phyloP scores from a whole-genome alignment of 2,888 invertebrate species.

The Lysandra coridon region DNA sequence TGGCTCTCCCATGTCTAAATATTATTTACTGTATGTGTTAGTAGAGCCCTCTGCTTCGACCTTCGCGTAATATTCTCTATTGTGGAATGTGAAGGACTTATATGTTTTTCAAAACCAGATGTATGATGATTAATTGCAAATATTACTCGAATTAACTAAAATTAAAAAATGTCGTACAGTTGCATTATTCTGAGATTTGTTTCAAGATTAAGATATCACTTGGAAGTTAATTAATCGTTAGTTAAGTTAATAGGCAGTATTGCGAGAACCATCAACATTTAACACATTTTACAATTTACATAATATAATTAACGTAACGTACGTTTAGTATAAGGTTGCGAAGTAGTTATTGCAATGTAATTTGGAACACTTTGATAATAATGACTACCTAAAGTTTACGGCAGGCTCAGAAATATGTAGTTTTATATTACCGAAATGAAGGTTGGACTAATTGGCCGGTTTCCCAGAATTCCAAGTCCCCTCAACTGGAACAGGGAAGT shows the following conservation, averaged over 20 bases:
- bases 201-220: neutral
- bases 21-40: no score
- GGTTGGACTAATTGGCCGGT: neutral
- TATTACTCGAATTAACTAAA: no score
- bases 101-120: no score
- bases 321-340: neutral
- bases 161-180: neutral
- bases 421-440: neutral
- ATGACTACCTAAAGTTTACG: neutral
- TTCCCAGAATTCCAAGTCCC: no score
- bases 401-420: neutral
- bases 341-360: neutral
- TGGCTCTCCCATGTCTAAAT: no score
- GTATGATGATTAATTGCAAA: no score
- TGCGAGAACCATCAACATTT: constrained; percentile 9
- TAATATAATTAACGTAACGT: no score
- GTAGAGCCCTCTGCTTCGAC: no score
- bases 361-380: constrained; percentile 14
- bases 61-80: no score
- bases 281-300: neutral
- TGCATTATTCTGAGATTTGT: neutral
- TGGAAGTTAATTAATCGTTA: neutral
- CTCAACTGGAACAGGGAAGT: no score
- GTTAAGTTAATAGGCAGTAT: neutral
- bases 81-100: no score